Conservation (phyloP, 2,888 invertebrate species). For the Ophonus ardosiacus region DNA sequence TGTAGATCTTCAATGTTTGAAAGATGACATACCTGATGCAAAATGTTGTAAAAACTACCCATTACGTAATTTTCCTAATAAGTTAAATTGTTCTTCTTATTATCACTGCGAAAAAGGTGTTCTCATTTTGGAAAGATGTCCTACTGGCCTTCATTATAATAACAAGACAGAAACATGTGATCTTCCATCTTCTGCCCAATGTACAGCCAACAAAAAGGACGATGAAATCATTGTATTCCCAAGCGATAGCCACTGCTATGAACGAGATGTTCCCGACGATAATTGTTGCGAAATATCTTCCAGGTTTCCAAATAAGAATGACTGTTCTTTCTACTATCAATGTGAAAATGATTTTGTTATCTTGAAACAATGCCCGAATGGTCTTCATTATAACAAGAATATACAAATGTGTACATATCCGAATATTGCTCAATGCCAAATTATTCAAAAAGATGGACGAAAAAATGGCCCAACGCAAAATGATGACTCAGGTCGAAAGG, state of each 20-base stretch:
- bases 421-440: background rate
- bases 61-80: slow-evolving; percentile 20
- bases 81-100: slow-evolving; percentile 60
- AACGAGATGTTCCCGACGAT: background rate
- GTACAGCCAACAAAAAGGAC: background rate
- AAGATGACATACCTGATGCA: background rate
- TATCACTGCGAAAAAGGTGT: slow-evolving; percentile 59
- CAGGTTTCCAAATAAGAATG: background rate
- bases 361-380: slow-evolving; percentile 14
- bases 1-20: background rate
- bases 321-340: background rate
- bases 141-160: slow-evolving; percentile 56
- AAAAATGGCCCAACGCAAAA: no score
- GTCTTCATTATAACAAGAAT: slow-evolving; percentile 36
- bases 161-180: slow-evolving; percentile 51
- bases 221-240: background rate
- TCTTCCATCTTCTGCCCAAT: background rate
- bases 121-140: slow-evolving; percentile 48
- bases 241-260: background rate
- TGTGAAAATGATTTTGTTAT: slow-evolving; percentile 53
- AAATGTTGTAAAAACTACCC: background rate
- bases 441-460: background rate
- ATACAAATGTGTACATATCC: background rate
- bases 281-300: background rate
- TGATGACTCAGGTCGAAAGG: no score